Evolutionary conservation across 1,140 invertebrate species (phyloP).

Genomic region (Atta colombica): DNA sequence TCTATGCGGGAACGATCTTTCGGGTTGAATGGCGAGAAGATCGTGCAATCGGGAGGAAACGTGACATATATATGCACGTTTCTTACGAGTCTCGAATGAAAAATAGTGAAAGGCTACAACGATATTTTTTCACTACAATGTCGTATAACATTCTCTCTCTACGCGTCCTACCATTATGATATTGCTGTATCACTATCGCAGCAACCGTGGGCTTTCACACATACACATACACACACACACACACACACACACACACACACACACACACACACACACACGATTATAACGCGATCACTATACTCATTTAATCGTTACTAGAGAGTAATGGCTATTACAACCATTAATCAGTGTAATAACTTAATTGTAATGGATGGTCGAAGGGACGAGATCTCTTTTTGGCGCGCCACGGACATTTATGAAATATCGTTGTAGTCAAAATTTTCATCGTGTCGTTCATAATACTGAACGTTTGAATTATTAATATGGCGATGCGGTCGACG

Average conservation of each 20-base stretch:
- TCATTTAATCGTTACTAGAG: slow-evolving; percentile 31
- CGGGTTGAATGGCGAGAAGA: background rate
- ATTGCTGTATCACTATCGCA: slow-evolving; percentile 28
- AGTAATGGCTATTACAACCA: slow-evolving; percentile 32
- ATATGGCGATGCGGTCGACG: background rate
- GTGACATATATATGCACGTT: background rate
- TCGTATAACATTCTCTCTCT: background rate
- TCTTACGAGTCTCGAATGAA: background rate
- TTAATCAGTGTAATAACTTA: slow-evolving; percentile 62
- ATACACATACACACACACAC: background rate
- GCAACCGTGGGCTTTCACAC: background rate
- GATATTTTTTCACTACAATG: slow-evolving; percentile 31
- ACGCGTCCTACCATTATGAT: slow-evolving; percentile 22
- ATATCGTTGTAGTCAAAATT: slow-evolving; percentile 44
- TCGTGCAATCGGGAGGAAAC: background rate
- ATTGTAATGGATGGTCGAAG: slow-evolving; percentile 55
- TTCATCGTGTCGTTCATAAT: background rate
- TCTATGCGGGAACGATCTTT: background rate
- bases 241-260: background rate
- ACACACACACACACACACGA: background rate
- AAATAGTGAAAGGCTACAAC: background rate
- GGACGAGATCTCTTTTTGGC: slow-evolving; percentile 19
- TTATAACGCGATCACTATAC: slow-evolving; percentile 33
- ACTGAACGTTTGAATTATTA: background rate
- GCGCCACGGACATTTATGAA: slow-evolving; percentile 23